phyloP scores from a whole-genome alignment of 2,113 vertebrate genomes.

The Baryphthengus martii region DNA sequence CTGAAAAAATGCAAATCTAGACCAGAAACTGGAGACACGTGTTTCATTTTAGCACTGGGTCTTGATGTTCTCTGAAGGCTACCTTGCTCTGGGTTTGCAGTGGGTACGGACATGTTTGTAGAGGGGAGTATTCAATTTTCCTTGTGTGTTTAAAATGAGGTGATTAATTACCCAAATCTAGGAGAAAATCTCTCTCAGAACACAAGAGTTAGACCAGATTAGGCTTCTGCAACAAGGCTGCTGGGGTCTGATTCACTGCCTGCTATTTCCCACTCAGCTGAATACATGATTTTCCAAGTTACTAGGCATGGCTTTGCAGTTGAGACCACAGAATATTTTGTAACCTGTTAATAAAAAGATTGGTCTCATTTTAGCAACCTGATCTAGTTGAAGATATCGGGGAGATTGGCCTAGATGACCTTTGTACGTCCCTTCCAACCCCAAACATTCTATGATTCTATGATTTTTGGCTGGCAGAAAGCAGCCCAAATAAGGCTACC shows the following conservation, averaged over 20 bases:
- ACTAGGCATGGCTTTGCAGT: accelerated
- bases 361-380: too few species aligned
- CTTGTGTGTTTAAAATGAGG: background rate
- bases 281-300: background rate
- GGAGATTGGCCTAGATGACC: background rate
- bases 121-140: background rate
- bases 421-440: background rate
- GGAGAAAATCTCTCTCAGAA: background rate
- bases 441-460: background rate
- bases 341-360: background rate
- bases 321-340: accelerated
- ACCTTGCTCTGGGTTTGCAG: background rate
- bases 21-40: background rate
- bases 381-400: background rate
- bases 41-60: background rate
- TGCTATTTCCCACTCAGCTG: background rate
- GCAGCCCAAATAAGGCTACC: background rate
- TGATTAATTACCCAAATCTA: background rate
- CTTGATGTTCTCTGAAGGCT: background rate
- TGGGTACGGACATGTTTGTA: too few species aligned
- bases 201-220: accelerated
- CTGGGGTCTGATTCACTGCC: background rate
- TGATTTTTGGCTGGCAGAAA: background rate
- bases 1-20: background rate
- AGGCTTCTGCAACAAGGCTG: background rate